phyloP scores from a whole-genome alignment of 2,797 vertebrate genomes.

The Falco novaeseelandiae region DNA sequence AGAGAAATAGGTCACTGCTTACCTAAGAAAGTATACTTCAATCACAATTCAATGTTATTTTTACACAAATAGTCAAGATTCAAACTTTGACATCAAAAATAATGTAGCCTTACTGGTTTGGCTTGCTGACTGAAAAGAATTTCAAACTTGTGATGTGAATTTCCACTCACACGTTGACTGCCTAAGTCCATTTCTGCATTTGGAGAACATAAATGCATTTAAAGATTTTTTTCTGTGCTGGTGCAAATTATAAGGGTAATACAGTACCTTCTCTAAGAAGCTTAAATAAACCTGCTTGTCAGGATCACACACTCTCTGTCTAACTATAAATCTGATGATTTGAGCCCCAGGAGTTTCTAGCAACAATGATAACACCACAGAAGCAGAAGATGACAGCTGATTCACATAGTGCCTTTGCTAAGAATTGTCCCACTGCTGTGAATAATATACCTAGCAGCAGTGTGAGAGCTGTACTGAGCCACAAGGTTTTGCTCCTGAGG shows the following conservation, averaged over 20 bases:
- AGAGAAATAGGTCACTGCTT: background rate
- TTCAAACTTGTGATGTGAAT: background rate
- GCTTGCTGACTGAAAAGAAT: background rate
- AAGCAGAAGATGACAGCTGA: background rate
- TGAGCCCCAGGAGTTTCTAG: background rate
- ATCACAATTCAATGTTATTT: background rate
- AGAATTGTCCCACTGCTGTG: background rate
- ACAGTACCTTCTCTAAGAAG: background rate
- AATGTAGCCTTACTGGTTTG: background rate
- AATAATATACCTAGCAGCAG: background rate
- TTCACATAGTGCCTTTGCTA: background rate
- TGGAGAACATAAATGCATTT: background rate
- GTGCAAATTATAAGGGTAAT: background rate
- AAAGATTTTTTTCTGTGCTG: background rate
- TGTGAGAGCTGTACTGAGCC: background rate
- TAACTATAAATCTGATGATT: background rate
- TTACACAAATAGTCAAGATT: background rate
- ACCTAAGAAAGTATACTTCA: background rate
- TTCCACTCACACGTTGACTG: rapidly evolving
- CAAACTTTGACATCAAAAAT: background rate
- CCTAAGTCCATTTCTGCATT: rapidly evolving
- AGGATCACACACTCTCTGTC: background rate
- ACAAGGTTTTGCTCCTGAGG: background rate
- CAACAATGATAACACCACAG: background rate
- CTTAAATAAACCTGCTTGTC: background rate